Evolutionary conservation across 1,140 invertebrate species (phyloP), one percentile per base, ranked within the genome.

Genomic region (Steinernema feltiae): DNA sequence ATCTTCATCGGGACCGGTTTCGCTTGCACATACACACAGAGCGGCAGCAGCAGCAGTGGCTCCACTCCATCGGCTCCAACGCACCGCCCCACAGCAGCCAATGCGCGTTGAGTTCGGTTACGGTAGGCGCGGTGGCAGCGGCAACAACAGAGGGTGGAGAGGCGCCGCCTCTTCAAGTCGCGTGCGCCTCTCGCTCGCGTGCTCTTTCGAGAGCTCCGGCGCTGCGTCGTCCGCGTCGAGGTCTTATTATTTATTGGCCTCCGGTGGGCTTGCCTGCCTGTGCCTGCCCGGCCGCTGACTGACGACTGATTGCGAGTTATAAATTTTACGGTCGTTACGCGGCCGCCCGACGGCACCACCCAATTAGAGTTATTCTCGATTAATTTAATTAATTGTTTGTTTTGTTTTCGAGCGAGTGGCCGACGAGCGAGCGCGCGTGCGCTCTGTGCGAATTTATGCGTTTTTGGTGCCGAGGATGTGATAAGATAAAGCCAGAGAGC

Each of bases 301-400:
- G n/a, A 41, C 35, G 35, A 7, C 7, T 7, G 7, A 41, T 18
- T 41, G 7, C 24, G 15, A 63, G 53, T 63, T 63, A 63, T 63
- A 63, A 63, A 63, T 63, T 63, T 63, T 63, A 63, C 53, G 53
- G 53, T 63, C 53, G 53, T 63, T 63, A n/a, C 15, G 41, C 7
- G 41, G 41, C n/a, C 7, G 7, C 7, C 41, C 41, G 41, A n/a
- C 41, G 53, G 24, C 53, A 27, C 15, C 53, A 27, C 35, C 35
- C 35, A 41, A 41, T 41, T 41, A 41, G 53, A 15, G 24, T 15
- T 63, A 3, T 27, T n/a, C 12, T 27, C 24, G 7, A 41, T 63
- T 63, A 63, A n/a, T 27, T 63, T 63, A 63, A 63, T 63, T 63
- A 63, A 27, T 63, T 41, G 35, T 18, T 7, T 18, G 35, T 7